Conservation (phyloP, 2,113 vertebrate species). For the Psettodes erumei region DNA sequence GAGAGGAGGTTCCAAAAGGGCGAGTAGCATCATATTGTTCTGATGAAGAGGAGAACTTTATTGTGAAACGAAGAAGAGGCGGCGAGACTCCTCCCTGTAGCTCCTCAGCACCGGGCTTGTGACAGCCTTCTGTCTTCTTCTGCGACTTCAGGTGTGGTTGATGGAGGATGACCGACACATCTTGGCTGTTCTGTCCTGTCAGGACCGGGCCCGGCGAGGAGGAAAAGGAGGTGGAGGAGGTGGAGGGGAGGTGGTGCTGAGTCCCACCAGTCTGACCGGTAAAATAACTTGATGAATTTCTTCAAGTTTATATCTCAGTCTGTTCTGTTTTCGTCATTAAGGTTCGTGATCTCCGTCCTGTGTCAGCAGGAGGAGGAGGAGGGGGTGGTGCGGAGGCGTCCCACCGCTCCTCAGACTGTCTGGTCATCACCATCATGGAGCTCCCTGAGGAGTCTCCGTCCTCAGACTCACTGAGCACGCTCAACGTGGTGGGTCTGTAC, state of each 20-base stretch:
- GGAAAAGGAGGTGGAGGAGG: slow-evolving; percentile 8
- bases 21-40: too few relatives aligned
- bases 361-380: slow-evolving; percentile 18
- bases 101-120: background rate
- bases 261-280: slow-evolving; percentile 82
- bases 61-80: too few relatives aligned
- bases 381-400: slow-evolving; percentile 29
- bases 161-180: slow-evolving; percentile 86
- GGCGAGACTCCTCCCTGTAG: background rate
- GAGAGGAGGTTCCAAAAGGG: too few relatives aligned
- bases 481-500: slow-evolving; percentile 86
- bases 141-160: slow-evolving; percentile 75
- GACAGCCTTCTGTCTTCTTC: background rate
- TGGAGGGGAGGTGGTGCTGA: slow-evolving; percentile 84
- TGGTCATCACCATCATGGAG: slow-evolving; percentile 92
- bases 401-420: slow-evolving; percentile 84
- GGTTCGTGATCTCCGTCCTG: background rate
- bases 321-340: background rate
- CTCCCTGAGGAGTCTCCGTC: slow-evolving; percentile 82
- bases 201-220: slow-evolving; percentile 68
- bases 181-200: slow-evolving; percentile 81
- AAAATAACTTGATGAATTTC: background rate
- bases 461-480: slow-evolving; percentile 81
- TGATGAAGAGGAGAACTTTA: background rate
- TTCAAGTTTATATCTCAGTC: background rate